These are phyloP conservation scores for Anorthoa munda DNA, from an alignment of 2,888 invertebrate species.

Conservation along the genomic window DNA sequence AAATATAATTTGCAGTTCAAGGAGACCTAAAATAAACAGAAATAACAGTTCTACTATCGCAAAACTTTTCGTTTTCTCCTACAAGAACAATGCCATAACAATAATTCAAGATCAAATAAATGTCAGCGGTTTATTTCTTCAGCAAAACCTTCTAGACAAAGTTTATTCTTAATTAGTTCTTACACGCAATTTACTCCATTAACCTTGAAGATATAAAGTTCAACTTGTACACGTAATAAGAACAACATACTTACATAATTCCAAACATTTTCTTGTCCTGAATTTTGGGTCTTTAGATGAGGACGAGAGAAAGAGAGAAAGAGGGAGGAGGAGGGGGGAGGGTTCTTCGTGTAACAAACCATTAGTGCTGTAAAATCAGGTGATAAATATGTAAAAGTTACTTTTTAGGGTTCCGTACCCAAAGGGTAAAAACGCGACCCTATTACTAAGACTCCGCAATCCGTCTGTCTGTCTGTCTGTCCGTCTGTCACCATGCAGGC, in stretches of 20 bases:
- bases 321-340: no score
- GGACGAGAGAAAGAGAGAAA: not conserved
- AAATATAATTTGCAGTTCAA: not conserved
- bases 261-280: not conserved
- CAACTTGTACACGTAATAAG: not conserved
- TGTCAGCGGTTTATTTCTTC: slow-evolving; percentile 42
- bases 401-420: no score
- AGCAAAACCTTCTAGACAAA: slow-evolving; percentile 29
- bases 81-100: slow-evolving; percentile 12
- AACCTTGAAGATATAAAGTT: slow-evolving; percentile 6
- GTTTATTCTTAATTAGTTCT: slow-evolving; percentile 46
- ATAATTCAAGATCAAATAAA: slow-evolving; percentile 51
- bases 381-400: no score
- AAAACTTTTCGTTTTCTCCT: slow-evolving; percentile 10
- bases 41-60: not conserved
- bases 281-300: not conserved
- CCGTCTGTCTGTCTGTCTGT: no score
- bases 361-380: no score
- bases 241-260: not conserved
- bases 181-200: slow-evolving; percentile 46
- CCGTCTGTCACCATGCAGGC: no score
- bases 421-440: no score
- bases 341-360: no score
- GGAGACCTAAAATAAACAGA: slow-evolving; percentile 12
- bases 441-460: no score